Evolutionary conservation across 2,888 invertebrate species (phyloP).

Genomic region (Pachycephus smyrnensis): DNA sequence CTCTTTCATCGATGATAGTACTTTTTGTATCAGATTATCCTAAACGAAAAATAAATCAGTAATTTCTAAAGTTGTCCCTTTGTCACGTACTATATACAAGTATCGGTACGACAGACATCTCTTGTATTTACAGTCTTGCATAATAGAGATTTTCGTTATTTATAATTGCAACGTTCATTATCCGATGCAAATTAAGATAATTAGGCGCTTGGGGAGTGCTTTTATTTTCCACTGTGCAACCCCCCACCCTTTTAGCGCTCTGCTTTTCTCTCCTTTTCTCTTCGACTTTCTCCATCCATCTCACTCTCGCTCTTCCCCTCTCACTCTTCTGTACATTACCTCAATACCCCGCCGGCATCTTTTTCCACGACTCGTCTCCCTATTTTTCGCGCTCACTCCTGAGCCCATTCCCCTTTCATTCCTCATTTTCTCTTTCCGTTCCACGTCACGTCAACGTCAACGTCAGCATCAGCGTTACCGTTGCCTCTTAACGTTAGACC

Average conservation of each 20-base stretch:
- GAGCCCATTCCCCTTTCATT: background rate
- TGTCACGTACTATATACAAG: background rate
- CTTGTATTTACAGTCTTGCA: slow-evolving; percentile 8
- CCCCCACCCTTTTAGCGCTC: slow-evolving; percentile 1
- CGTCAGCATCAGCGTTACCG: background rate
- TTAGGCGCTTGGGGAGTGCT: slow-evolving; percentile 41
- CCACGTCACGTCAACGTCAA: slow-evolving; percentile 10
- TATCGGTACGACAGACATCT: background rate
- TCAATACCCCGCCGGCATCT: background rate
- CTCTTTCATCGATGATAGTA: background rate
- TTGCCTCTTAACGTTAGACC: background rate
- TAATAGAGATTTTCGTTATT: slow-evolving; percentile 29
- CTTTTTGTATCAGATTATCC: background rate
- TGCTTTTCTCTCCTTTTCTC: slow-evolving; percentile 10
- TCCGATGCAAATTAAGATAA: slow-evolving; percentile 50
- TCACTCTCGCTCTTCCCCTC: slow-evolving; percentile 8
- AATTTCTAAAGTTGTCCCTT: background rate
- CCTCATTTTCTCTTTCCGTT: slow-evolving; percentile 12
- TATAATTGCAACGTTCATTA: slow-evolving; percentile 46
- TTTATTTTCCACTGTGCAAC: slow-evolving; percentile 36
- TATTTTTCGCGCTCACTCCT: slow-evolving; percentile 8
- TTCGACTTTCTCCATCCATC: slow-evolving; percentile 1
- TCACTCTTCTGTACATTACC: background rate
- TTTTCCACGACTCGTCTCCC: slow-evolving; percentile 20
- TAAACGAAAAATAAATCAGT: background rate